A percentile compares a stretch with the other conserved stretches of the same genome.
These are phyloP conservation scores for Dysidea cf. avara DNA, from an alignment of 37 sponge, comb jelly and placozoan species.

Conservation along the genomic window DNA sequence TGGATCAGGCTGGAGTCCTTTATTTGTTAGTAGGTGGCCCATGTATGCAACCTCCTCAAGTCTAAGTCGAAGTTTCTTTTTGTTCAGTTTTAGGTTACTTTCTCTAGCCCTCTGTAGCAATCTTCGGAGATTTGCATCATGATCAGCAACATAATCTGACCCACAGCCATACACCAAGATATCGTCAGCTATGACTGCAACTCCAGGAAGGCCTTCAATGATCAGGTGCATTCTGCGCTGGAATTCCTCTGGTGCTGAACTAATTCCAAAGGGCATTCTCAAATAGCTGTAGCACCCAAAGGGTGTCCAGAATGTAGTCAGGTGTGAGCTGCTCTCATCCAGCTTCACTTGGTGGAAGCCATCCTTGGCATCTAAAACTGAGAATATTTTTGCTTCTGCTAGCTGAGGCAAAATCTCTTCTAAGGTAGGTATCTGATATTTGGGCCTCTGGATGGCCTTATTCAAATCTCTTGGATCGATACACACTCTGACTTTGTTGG, in stretches of 20 bases:
- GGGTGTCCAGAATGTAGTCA: too few species aligned
- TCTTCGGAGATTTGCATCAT: constrained; percentile 5
- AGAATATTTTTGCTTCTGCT: constrained; percentile 17
- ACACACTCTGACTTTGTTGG: constrained; percentile 37
- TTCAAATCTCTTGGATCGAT: constrained; percentile 44
- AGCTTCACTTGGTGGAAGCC: too few species aligned
- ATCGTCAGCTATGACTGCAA: constrained; percentile 26
- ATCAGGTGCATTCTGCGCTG: constrained; percentile 16
- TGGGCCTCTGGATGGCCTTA: constrained; percentile 26
- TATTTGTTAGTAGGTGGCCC: neutral
- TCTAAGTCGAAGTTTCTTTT: neutral
- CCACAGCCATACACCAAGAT: constrained; percentile 23
- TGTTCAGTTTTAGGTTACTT: constrained; percentile 1
- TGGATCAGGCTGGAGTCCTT: constrained; percentile 14
- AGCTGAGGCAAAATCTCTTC: too few species aligned
- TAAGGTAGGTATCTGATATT: too few species aligned
- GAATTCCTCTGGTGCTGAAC: constrained; percentile 30
- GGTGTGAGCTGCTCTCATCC: too few species aligned
- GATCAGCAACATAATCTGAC: constrained; percentile 8
- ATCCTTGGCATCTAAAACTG: too few species aligned
- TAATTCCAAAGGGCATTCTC: neutral
- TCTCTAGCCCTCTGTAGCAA: constrained; percentile 11
- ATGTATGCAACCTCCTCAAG: neutral
- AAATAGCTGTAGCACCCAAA: constrained; percentile 9
- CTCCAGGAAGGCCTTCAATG: constrained; percentile 30